Base-by-base conservation (phyloP, 1,140 invertebrate genomes). In the Drosophila repleta region DNA sequence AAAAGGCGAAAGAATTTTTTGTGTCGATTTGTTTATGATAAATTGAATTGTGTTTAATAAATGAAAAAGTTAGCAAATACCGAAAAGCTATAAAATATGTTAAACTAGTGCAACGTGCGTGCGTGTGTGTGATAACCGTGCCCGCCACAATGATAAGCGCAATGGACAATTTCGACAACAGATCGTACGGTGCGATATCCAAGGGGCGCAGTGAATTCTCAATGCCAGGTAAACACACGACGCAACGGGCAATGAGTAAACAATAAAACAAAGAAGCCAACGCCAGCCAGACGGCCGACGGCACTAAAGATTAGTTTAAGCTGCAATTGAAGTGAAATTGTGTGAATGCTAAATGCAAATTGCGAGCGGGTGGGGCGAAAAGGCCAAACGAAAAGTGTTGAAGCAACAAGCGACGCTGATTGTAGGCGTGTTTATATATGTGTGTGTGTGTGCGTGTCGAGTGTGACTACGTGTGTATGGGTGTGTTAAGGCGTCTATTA, bases 161-260 rank as follows among this genome's bases (percentile, higher is more conserved):
- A 60, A 91, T 91, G 90, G 90, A 91, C 73, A 90, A 90, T 62
- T 91, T 88, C 35, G 83, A 88, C 80, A 90, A 83, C 74, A 76
- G 90, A 71, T 91, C 90, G 49, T 91, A 91, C 58, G 90, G 89
- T 66, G 87, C 90, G 69, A 90, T 90, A 52, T 90, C 88, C 39
- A 90, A 90, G 72, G 83, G 90, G 65, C 83, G 90, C 65, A 90
- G 83, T 80, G 90, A 90, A 76, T 91, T 91, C 74, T 82, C 84
- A 52, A 91, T 85, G 83, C 90, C 84, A 91, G 90, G 90, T 91
- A 89, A 89, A 66, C 56, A 66, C 56, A 67, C 64, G 66, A 57
- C 18, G 52, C 21, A 21, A 52, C 26, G 62, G 49, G 32, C 39
- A 72, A 53, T 67, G 62, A 62, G 55, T 71, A 67, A 58, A 72